A percentile compares a stretch with the other conserved stretches of the same genome.
These are phyloP conservation scores for Drosophila hamatofila DNA, from an alignment of 2,888 invertebrate genomes.

Conservation along the genomic window DNA sequence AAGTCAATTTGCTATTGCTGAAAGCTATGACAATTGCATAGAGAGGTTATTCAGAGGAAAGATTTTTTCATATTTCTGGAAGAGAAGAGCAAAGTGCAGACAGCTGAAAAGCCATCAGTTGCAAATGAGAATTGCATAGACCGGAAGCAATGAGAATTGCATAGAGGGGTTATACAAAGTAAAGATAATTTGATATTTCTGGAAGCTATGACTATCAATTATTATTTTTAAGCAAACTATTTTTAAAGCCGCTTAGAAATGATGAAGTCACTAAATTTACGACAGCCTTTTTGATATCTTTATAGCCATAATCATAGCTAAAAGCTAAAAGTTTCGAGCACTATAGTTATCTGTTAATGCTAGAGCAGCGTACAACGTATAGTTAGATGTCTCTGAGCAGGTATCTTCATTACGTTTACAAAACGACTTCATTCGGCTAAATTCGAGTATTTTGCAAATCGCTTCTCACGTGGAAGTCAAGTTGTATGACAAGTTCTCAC, in stretches of 20 bases:
- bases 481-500: neutral
- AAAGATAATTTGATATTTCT: no score
- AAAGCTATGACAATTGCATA: neutral
- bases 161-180: neutral
- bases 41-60: neutral
- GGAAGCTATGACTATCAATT: neutral
- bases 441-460: neutral
- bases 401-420: neutral
- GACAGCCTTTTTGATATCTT: neutral
- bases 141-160: neutral
- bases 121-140: no score
- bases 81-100: no score
- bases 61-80: no score
- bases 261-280: neutral
- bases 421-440: neutral
- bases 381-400: neutral
- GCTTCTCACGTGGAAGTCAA: neutral
- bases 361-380: neutral
- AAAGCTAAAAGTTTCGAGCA: neutral
- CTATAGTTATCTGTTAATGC: neutral
- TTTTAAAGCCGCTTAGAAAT: neutral
- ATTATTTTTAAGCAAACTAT: neutral
- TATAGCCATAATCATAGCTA: neutral
- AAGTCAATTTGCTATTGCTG: no score
- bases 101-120: no score